phyloP scores from a whole-genome alignment of 2,888 invertebrate species.

The Machimus rusticus region DNA sequence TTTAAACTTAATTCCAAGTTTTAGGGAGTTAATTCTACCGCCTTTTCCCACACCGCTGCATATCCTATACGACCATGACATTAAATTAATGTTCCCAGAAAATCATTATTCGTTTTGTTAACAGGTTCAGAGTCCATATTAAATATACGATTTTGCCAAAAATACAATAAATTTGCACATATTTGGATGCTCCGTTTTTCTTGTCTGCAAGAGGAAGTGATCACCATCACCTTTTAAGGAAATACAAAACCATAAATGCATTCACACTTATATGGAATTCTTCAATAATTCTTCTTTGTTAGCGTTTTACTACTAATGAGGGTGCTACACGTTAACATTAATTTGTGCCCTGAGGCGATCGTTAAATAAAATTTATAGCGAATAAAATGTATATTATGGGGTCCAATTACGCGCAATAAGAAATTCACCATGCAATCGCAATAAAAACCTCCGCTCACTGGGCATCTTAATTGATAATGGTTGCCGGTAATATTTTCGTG shows the following conservation, averaged over 20 bases:
- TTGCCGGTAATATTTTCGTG: not conserved
- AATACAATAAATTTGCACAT: not conserved
- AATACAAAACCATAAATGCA: not conserved
- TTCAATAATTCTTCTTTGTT: not conserved
- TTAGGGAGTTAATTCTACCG: too few species aligned
- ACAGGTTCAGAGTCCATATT: not conserved
- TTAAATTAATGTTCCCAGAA: not conserved
- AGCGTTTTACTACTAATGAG: not conserved
- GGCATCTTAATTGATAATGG: not conserved
- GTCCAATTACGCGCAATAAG: not conserved
- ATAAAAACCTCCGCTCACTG: not conserved
- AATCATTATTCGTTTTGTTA: not conserved
- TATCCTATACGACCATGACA: too few species aligned
- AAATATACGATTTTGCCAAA: not conserved
- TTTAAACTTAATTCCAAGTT: too few species aligned
- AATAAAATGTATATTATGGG: not conserved
- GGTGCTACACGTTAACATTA: not conserved
- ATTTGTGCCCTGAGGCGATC: not conserved
- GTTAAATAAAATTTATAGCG: not conserved
- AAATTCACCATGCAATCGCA: not conserved
- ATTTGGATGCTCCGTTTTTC: not conserved
- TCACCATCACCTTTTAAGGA: not conserved
- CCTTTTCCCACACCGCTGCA: too few species aligned
- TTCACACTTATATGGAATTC: not conserved
- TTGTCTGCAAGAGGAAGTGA: not conserved